A percentile compares a stretch with the other conserved stretches of the same genome.
These are phyloP conservation scores for Actinemys pallida DNA, from an alignment of 2,113 vertebrate genomes.

Conservation along the genomic window DNA sequence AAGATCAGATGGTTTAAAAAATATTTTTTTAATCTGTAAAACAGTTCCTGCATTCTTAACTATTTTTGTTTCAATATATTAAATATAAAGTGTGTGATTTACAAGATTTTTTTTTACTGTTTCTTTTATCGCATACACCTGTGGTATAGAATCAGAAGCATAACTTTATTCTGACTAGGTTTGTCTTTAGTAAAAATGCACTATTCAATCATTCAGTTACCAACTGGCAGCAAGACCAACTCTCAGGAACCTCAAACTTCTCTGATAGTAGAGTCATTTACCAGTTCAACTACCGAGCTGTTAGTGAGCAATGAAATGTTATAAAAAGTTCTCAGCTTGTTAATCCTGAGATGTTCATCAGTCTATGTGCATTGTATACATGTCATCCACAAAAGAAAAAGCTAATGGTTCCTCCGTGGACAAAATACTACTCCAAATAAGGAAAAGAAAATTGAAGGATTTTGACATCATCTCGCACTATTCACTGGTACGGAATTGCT, in stretches of 20 bases:
- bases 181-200: not conserved
- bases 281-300: not conserved
- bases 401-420: not conserved
- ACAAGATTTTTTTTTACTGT: constrained; percentile 33
- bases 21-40: constrained; percentile 74
- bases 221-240: not conserved
- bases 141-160: not conserved
- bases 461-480: not conserved
- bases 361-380: not conserved
- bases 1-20: constrained; percentile 74
- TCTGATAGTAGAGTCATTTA: not conserved
- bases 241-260: constrained; percentile 17
- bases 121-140: constrained; percentile 9
- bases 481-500: not conserved
- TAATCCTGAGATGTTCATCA: not conserved
- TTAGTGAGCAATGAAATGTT: not conserved
- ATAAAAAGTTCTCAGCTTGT: not conserved
- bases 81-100: constrained; percentile 67
- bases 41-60: constrained; percentile 66
- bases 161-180: not conserved
- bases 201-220: not conserved
- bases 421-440: not conserved
- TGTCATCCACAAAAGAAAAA: not conserved
- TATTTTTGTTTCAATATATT: constrained; percentile 71
- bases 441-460: not conserved